Evolutionary conservation across 2,888 invertebrate species (phyloP).

Genomic region (Cheilosia soror): DNA sequence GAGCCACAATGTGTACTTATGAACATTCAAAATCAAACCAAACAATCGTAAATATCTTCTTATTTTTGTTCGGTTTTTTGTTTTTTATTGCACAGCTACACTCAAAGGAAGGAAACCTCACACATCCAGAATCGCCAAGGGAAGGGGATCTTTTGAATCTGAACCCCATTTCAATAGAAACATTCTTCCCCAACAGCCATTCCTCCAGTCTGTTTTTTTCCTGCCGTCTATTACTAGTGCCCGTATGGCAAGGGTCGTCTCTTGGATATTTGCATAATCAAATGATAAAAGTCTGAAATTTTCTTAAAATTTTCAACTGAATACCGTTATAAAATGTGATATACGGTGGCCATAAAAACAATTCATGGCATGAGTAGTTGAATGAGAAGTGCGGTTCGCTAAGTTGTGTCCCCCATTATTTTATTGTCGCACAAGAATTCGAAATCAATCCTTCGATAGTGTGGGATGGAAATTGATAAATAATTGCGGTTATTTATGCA

Average conservation of each 20-base stretch:
- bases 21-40: slow-evolving; percentile 65
- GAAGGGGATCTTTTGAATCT: not conserved
- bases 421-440: slow-evolving; percentile 34
- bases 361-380: slow-evolving; percentile 37
- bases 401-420: slow-evolving; percentile 12
- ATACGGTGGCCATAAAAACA: slow-evolving; percentile 61
- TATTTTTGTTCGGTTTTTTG: not conserved
- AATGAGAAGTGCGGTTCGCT: slow-evolving; percentile 23
- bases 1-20: slow-evolving; percentile 58
- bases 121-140: not conserved
- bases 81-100: slow-evolving; percentile 31
- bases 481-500: slow-evolving; percentile 63
- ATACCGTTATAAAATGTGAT: slow-evolving; percentile 72
- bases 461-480: slow-evolving; percentile 56
- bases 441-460: slow-evolving; percentile 51
- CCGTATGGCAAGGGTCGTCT: slow-evolving; percentile 84
- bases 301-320: slow-evolving; percentile 63
- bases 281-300: slow-evolving; percentile 83
- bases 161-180: slow-evolving; percentile 10
- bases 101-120: slow-evolving; percentile 23
- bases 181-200: not conserved
- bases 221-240: slow-evolving; percentile 67
- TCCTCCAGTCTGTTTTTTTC: not conserved
- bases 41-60: slow-evolving; percentile 66
- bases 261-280: slow-evolving; percentile 83